These are phyloP conservation scores for Palaemon carinicauda DNA, from an alignment of 1,140 invertebrate species.

Conservation along the genomic window DNA sequence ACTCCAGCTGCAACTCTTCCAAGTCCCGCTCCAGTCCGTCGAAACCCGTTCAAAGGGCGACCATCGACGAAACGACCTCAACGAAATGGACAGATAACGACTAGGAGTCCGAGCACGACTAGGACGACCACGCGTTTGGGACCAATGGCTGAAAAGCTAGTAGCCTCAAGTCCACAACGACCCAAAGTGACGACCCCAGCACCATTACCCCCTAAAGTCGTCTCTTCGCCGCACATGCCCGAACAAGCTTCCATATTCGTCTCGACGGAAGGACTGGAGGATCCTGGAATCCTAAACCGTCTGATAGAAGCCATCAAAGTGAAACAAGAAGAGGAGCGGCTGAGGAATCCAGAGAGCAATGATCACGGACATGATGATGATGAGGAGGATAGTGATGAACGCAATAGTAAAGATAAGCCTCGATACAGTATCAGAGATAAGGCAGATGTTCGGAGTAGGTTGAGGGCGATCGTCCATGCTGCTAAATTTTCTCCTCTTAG, in stretches of 20 bases:
- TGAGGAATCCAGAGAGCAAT: not conserved
- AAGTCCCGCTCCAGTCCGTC: not conserved
- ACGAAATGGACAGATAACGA: too few species aligned
- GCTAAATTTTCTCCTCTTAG: not conserved
- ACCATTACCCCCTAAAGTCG: too few species aligned
- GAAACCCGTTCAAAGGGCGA: not conserved
- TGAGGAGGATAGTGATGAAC: not conserved
- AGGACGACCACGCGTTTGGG: too few species aligned
- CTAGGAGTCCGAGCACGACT: too few species aligned
- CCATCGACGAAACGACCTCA: too few species aligned
- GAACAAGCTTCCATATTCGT: not conserved
- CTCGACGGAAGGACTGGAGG: not conserved
- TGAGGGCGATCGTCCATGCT: constrained; percentile 15
- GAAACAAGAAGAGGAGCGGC: not conserved
- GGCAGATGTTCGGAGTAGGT: constrained; percentile 4
- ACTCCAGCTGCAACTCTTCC: not conserved
- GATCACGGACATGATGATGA: not conserved
- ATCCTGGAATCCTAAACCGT: constrained; percentile 17
- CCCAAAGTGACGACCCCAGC: too few species aligned
- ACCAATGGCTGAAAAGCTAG: too few species aligned
- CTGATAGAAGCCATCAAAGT: constrained; percentile 37
- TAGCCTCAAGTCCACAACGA: too few species aligned
- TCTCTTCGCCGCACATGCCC: too few species aligned
- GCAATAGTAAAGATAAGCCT: not conserved
- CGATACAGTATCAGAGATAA: constrained; percentile 26